Conservation (phyloP, 2,888 invertebrate genomes). For the Baccha elongata region DNA sequence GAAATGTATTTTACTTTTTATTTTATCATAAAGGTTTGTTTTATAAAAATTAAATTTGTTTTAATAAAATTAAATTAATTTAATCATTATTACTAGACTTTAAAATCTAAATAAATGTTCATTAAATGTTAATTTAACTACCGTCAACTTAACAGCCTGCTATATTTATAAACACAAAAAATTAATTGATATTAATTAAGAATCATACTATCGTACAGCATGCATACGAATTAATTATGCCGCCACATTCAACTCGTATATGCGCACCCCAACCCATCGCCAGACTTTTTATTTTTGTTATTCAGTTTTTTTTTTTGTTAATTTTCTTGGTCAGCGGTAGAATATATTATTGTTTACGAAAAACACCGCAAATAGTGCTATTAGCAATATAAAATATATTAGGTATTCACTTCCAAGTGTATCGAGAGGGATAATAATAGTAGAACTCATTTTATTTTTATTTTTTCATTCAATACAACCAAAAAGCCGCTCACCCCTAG, state of each 20-base stretch:
- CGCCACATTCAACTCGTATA: constrained; percentile 35
- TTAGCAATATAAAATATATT: constrained; percentile 11
- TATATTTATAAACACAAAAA: constrained; percentile 56
- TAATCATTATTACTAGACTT: background rate
- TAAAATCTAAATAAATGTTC: constrained; percentile 11
- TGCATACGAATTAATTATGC: constrained; percentile 67
- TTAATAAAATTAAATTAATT: too few species aligned
- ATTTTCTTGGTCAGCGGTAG: constrained; percentile 27
- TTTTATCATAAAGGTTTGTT: too few species aligned
- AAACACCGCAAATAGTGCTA: constrained; percentile 23
- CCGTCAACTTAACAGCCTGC: constrained; percentile 61
- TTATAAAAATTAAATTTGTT: too few species aligned
- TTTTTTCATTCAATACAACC: constrained; percentile 8
- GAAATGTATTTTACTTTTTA: too few species aligned
- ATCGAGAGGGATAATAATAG: background rate
- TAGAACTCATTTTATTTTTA: constrained; percentile 31
- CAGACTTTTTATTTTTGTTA: constrained; percentile 11
- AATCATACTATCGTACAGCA: constrained; percentile 41
- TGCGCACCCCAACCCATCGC: background rate
- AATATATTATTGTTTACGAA: constrained; percentile 56
- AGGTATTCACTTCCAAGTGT: constrained; percentile 5
- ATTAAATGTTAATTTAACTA: constrained; percentile 39
- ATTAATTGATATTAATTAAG: constrained; percentile 58
- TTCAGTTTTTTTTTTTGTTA: background rate
- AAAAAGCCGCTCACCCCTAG: constrained; percentile 13